phyloP scores from a whole-genome alignment of 2,113 vertebrate genomes.

The Sapajus apella region DNA sequence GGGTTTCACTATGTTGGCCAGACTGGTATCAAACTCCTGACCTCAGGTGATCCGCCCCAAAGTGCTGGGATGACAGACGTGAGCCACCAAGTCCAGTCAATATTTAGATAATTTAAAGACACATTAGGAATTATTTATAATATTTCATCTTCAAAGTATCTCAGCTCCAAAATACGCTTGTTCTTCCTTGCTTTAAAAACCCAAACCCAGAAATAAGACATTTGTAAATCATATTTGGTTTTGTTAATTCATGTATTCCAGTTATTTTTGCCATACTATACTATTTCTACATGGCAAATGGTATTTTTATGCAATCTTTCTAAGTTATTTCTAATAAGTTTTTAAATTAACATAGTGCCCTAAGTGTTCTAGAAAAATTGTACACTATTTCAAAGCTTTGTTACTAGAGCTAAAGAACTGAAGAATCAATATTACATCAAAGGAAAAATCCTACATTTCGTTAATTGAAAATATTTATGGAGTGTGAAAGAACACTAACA shows the following conservation, averaged over 20 bases:
- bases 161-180: neutral
- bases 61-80: too few relatives aligned
- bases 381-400: neutral
- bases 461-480: neutral
- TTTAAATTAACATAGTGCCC: neutral
- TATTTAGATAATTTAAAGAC: neutral
- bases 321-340: neutral
- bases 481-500: neutral
- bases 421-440: neutral
- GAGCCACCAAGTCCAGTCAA: accelerated
- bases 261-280: neutral
- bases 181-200: slow-evolving; percentile 18
- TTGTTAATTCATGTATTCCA: neutral
- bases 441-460: neutral
- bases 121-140: neutral
- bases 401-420: neutral
- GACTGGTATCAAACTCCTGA: too few relatives aligned
- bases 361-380: neutral
- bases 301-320: neutral
- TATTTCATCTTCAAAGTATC: neutral
- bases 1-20: too few relatives aligned
- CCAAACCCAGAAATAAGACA: neutral
- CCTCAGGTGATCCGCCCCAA: too few relatives aligned
- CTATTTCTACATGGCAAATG: neutral
- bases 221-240: neutral